Evolutionary conservation across 2,888 invertebrate genomes (phyloP).

Genomic region (Calameuta filiformis): DNA sequence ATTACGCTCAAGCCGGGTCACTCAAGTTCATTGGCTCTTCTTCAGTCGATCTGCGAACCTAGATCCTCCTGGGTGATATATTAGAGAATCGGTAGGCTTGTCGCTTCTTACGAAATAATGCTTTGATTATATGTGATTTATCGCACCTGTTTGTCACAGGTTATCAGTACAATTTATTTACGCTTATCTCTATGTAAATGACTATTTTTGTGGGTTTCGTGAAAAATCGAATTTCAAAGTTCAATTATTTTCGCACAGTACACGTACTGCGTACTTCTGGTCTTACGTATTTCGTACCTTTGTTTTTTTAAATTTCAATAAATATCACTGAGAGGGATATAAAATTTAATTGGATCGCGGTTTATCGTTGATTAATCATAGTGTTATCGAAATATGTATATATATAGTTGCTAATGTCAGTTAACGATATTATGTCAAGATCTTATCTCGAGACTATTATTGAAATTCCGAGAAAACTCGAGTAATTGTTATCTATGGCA

Average conservation of each 20-base stretch:
- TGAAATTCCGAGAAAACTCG: neutral
- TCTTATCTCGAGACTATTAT: neutral
- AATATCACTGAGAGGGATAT: neutral
- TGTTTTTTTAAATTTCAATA: neutral
- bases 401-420: neutral
- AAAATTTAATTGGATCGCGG: neutral
- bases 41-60: conserved; percentile 30
- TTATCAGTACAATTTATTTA: neutral
- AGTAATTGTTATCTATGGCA: neutral
- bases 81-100: neutral
- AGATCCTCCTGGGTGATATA: neutral
- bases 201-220: too few relatives aligned
- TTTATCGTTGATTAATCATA: neutral
- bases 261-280: too few relatives aligned
- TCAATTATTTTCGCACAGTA: too few relatives aligned
- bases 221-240: too few relatives aligned
- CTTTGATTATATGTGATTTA: neutral
- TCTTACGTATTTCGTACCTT: too few relatives aligned
- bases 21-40: conserved; percentile 59
- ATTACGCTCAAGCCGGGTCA: conserved; percentile 36
- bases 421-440: neutral
- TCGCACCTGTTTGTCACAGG: neutral
- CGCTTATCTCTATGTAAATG: too few relatives aligned
- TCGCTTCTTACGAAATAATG: neutral
- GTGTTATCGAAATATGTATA: too few relatives aligned